Conservation (phyloP, 2,888 invertebrate species). For the Meteorus colon region DNA sequence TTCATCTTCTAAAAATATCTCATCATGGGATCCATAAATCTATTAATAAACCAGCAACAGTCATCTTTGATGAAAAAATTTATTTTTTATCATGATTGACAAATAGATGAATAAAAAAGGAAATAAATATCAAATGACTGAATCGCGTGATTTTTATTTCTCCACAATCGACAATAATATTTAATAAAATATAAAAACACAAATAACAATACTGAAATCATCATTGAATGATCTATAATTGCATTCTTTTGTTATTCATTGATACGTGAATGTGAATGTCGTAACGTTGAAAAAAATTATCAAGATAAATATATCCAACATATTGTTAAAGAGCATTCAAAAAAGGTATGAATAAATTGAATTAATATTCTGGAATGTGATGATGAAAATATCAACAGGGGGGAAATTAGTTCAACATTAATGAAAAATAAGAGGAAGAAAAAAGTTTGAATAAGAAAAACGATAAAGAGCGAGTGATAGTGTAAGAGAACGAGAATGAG, state of each 20-base stretch:
- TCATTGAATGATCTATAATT: not conserved
- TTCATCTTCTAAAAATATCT: no score
- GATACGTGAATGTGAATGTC: not conserved
- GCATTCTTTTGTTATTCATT: not conserved
- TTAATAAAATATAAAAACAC: not conserved
- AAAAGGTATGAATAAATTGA: not conserved
- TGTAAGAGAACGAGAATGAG: slow-evolving; percentile 8
- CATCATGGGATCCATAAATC: no score
- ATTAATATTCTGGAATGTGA: not conserved
- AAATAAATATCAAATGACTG: not conserved
- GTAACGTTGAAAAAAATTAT: not conserved
- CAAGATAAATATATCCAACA: not conserved
- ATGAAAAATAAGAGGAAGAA: not conserved
- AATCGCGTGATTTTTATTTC: slow-evolving; percentile 9
- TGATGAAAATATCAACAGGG: not conserved
- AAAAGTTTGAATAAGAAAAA: not conserved
- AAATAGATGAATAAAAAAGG: not conserved
- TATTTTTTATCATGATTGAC: not conserved
- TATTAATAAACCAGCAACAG: no score
- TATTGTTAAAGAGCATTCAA: not conserved
- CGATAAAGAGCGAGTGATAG: not conserved
- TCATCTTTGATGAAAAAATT: no score
- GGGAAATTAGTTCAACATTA: slow-evolving; percentile 10
- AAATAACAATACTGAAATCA: slow-evolving; percentile 8
- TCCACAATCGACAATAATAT: not conserved